phyloP scores from a whole-genome alignment of 1,140 invertebrate genomes.

The Polypedilum vanderplanki region DNA sequence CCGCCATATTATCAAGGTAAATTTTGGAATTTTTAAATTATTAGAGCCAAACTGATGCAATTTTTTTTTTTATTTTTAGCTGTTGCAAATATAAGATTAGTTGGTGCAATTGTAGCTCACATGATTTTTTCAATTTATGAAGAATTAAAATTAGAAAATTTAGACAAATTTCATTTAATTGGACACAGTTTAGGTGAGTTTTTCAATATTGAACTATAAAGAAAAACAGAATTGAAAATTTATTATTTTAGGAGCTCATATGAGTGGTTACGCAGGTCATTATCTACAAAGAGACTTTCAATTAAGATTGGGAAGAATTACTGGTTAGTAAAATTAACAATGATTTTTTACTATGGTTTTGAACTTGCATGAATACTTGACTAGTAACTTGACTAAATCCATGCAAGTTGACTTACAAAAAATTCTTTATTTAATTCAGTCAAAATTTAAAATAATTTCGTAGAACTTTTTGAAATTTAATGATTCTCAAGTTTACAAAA shows the following conservation, averaged over 20 bases:
- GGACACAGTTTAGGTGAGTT: constrained; percentile 79
- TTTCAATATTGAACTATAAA: not conserved
- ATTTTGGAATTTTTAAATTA: too few species aligned
- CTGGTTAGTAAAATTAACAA: constrained; percentile 44
- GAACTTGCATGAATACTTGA: too few species aligned
- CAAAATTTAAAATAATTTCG: too few species aligned
- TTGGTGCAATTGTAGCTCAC: constrained; percentile 74
- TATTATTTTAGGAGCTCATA: constrained; percentile 51
- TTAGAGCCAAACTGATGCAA: too few species aligned
- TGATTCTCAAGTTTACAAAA: too few species aligned
- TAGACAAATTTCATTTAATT: constrained; percentile 70
- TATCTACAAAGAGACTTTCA: constrained; percentile 58
- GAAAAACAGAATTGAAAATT: not conserved
- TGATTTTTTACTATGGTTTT: too few species aligned
- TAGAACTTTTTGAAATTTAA: too few species aligned
- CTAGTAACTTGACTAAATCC: too few species aligned
- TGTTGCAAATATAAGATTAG: constrained; percentile 80
- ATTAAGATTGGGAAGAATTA: constrained; percentile 57
- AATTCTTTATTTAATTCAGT: too few species aligned
- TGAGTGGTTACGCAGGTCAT: constrained; percentile 75
- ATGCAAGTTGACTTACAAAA: too few species aligned
- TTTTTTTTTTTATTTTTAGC: constrained; percentile 43
- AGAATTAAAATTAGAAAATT: constrained; percentile 46
- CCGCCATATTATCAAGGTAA: constrained; percentile 73
- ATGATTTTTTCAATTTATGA: constrained; percentile 54